Evolutionary conservation across 2,797 vertebrate species (phyloP).

Genomic region (Melanotaenia maccullochi): DNA sequence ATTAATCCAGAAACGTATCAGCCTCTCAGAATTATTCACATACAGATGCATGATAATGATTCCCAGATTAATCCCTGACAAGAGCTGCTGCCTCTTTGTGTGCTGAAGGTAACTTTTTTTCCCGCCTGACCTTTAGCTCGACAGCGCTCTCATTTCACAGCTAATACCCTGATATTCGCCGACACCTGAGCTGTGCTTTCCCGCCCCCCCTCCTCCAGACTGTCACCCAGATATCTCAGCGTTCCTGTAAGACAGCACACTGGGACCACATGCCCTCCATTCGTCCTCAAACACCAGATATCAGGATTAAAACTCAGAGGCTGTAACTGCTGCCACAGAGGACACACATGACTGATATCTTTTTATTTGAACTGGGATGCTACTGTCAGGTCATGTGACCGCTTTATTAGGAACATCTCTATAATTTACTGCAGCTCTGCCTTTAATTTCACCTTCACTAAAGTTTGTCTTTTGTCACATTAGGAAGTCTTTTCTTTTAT

Average conservation of each 20-base stretch:
- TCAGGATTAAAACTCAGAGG: slow-evolving; percentile 13
- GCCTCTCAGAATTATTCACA: slow-evolving; percentile 79
- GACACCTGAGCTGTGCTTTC: slow-evolving; percentile 49
- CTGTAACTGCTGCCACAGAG: background rate
- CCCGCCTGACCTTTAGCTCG: slow-evolving; percentile 72
- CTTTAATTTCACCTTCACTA: background rate
- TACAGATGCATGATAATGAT: slow-evolving; percentile 78
- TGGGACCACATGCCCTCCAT: slow-evolving; percentile 40
- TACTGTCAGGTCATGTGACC: background rate
- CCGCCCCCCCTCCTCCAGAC: slow-evolving; percentile 34
- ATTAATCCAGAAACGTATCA: slow-evolving; percentile 80
- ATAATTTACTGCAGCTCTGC: background rate
- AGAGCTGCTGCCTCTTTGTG: slow-evolving; percentile 36
- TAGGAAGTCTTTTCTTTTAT: background rate
- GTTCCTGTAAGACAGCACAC: slow-evolving; percentile 45
- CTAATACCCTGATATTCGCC: slow-evolving; percentile 52
- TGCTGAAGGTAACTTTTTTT: slow-evolving; percentile 39
- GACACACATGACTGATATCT: slow-evolving; percentile 2
- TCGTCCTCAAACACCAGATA: slow-evolving; percentile 20
- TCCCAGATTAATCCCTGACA: slow-evolving; percentile 78
- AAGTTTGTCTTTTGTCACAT: background rate
- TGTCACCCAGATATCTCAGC: slow-evolving; percentile 43
- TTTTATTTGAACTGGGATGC: background rate
- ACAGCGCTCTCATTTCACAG: slow-evolving; percentile 49
- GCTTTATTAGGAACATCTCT: background rate